These are phyloP conservation scores for Orestias chungarensis DNA, from an alignment of 2,797 vertebrate genomes.

Conservation along the genomic window DNA sequence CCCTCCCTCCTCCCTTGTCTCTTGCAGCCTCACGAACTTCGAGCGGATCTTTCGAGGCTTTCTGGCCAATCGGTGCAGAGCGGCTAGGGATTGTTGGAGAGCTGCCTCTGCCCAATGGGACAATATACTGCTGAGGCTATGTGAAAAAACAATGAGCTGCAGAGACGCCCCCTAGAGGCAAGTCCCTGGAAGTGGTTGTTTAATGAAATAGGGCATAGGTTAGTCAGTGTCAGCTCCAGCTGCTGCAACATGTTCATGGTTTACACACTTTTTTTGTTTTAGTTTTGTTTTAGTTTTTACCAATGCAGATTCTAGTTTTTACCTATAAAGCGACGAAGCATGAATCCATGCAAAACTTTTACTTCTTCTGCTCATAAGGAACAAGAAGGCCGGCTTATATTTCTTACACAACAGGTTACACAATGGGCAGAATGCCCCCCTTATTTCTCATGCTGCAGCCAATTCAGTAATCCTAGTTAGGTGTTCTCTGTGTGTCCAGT, in stretches of 20 bases:
- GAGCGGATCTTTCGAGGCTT: constrained; percentile 78
- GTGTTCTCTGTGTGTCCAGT: neutral
- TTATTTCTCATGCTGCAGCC: neutral
- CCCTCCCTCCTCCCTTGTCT: neutral
- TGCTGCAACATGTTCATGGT: neutral
- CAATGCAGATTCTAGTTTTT: too few relatives aligned
- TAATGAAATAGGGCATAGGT: neutral
- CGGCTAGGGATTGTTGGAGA: constrained; percentile 10
- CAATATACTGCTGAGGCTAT: neutral
- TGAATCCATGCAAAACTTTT: neutral
- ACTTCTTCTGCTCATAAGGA: neutral
- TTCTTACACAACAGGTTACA: constrained; percentile 10
- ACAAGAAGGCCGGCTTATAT: neutral
- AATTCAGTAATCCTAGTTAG: neutral
- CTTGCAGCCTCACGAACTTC: constrained; percentile 52
- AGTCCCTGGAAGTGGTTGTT: neutral
- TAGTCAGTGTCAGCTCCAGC: neutral
- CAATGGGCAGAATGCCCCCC: neutral
- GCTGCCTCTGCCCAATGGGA: neutral
- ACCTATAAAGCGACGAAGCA: too few relatives aligned
- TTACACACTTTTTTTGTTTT: too few relatives aligned
- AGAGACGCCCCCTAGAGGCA: neutral
- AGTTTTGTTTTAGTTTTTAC: too few relatives aligned
- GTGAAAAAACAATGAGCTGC: neutral
- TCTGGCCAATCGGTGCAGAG: constrained; percentile 74